Evolutionary conservation across 1,140 invertebrate genomes (phyloP), one percentile per base, ranked within the genome.

Genomic region (Asbolus verrucosus): DNA sequence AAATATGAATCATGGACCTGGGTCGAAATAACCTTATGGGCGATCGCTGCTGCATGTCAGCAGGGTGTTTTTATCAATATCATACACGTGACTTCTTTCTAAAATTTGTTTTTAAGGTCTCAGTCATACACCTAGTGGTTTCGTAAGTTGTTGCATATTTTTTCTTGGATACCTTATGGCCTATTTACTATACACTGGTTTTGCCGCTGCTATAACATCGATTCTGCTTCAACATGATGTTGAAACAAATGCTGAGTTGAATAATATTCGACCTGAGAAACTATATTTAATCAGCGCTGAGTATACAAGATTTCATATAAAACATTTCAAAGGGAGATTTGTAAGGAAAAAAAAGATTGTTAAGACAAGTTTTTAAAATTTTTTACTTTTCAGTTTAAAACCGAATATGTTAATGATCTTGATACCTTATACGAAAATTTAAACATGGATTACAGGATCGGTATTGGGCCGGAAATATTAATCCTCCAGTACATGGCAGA

Each of bases 131-230:
- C 78, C 78, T 4, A 30, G 67, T 39, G 73, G 75, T 59, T 73
- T 74, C 65, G 73, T 71, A 24, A 78, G 76, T 33, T 59, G 75
- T 30, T 27, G 68, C 2, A 76, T 79, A 61, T 77, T 79, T 60
- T 68, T 79, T 8, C 31, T 78, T 5, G 76, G 76, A 9, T 78
- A 77, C 27, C 9, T 77, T 6, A 75, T 70, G 27, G 68, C 78
- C 0, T 78, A 79, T 66, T 38, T 79, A 59, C 61, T 79, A 18
- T 79, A 77, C 39, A 79, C 78, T 0, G 78, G 73, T 9, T 79
- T 79, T 54, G 72, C 78, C 11, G 78, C 78, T 9, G 75, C 71
- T 14, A 77, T 79, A 59, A 79, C 78, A 8, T 79, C 78, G n/a
- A 60, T 76, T 18, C 43, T 78, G 30, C n/a, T 77, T 8, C 66